Evolutionary conservation across 2,888 invertebrate genomes (phyloP), one percentile per base, ranked within the genome.

Genomic region (Pollenia labialis): DNA sequence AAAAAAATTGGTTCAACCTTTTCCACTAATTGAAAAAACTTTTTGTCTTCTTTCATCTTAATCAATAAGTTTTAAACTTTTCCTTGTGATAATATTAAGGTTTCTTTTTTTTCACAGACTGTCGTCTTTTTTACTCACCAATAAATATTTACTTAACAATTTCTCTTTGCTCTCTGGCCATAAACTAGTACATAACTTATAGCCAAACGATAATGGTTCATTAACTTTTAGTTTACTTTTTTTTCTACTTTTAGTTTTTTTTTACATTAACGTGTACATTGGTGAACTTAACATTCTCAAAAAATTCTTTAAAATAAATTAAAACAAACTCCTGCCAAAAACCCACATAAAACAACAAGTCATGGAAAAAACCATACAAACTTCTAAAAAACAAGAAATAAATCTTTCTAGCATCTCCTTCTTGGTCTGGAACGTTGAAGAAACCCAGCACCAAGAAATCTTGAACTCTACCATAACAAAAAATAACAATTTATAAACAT

Each of bases 181-280:
- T 52, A 81, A 77, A 79, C 68, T 64, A 58, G 85, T 56, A 82
- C 32, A 85, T 85, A 85, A 85, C 62, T 85, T 85, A 79, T 62
- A 68, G 85, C 82, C 82, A 82, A 79, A 64, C 82, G 69, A 68
- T 75, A 82, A 85, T 82, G 85, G 79, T 85, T 85, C 85, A 82
- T 85, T 85, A 85, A 85, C 81, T 85, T 50, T 58, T 2, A 81
- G 23, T 52, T 60, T 40, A 60, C 18, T 71, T 71, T 71, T 62
- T 16, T 12, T 12, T 23, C 60, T 44, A n/a, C 42, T 12, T 62
- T 32, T 32, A 32, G 18, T 32, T 54, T 23, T 23, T 44, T 68
- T 72, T 72, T 32, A 18, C 12, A 32, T 14, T 18, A 10, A 60
- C 74, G 16, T 16, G 16, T 48, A 74, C 40, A 60, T 58, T 60